Evolutionary conservation across 2,113 vertebrate species (phyloP), one percentile per base, ranked within the genome.

Genomic region (Tapirus terrestris): DNA sequence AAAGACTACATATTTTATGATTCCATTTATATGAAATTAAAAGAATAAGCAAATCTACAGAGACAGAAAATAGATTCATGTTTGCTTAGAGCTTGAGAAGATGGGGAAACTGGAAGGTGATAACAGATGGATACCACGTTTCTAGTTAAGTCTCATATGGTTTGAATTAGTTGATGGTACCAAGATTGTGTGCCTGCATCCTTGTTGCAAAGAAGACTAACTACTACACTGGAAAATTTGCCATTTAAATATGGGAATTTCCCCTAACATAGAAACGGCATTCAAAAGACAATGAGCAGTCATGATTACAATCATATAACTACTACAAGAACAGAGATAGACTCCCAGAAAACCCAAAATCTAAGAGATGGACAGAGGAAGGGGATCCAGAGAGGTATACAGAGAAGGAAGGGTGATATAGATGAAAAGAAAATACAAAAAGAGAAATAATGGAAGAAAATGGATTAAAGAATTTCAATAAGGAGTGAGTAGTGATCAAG

Each of bases 311-410:
- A 92, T 53, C 33, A 89, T 16, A 79, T 80, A 48, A 8, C 11
- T 65, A 39, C 31, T 72, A 36, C 0, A 60, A 96, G 39, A 43
- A 94, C 45, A 92, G 83, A 73, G 43, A 77, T 12, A 76, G 58
- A 65, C 29, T 89, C 33, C 79, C 61, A 92, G 63, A 75, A 95
- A 96, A 93, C 53, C 48, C 25, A 51, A 76, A 90, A 76, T 80
- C 58, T 86, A 76, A 83, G 23, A 36, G 21, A 12, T 76, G 29
- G 58, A 67, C 43, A 63, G 43, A 89, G 18, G n/a, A 86, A 95
- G 21, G 63, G 65, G 4, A 86, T 56, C 58, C 58, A 53, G 45
- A 89, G 68, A 77, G 77, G 27, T 70, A 56, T 75, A 25, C 6
- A 48, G 25, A 87, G 36, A 73, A 80, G 39, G 45, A 76, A n/a